Base-by-base conservation (phyloP, 2,888 invertebrate genomes). In the Conus canariensis region DNA sequence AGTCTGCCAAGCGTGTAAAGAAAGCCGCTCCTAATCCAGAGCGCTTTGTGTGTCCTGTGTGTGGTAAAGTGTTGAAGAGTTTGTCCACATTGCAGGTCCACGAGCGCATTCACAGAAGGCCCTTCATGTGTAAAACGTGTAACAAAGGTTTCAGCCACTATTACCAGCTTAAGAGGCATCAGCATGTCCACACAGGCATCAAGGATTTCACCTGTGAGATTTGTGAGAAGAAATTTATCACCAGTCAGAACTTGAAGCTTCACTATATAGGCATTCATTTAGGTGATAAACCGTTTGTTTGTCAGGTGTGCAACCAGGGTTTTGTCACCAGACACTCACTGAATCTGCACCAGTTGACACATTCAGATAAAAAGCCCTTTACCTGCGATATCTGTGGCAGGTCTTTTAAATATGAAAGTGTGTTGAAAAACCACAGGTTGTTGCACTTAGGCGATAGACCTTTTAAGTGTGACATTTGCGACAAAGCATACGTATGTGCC, bases 121-220 rank as follows among this genome's bases (percentile, higher is more conserved):
- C 19, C 9, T 83, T 83, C n/a, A 22, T 19, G 56, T 83, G 82
- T 19, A 58, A 83, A 22, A 56, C 25, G 22, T 83, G 82, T 19
- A 58, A 58, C 82, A 83, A 83, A 58, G 56, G 82, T 10, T 83
- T 83, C 58, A 83, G 58, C 22, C 58, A 58, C 82, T 83, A 56
- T 22, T 83, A 58, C 82, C 22, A 83, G 10, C 56, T 83, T 14
- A 83, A 83, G 22, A 4, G 58, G 58, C 82, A 83, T 22, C 82
- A 83, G 82, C 82, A 83, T 22, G 82, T 83, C 58, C 82, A 83
- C 58, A 83, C 82, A 0, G 82, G 82, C 82, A 19, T 83, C 56
- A 83, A 83, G 22, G 82, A 83, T 22, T 83, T 83, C 82, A 58
- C 82, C 82, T 83, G 82, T 22, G 82, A 83, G 82, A 22, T 83